Base-by-base conservation (phyloP, 2,113 vertebrate genomes). In the Odontesthes bonariensis region DNA sequence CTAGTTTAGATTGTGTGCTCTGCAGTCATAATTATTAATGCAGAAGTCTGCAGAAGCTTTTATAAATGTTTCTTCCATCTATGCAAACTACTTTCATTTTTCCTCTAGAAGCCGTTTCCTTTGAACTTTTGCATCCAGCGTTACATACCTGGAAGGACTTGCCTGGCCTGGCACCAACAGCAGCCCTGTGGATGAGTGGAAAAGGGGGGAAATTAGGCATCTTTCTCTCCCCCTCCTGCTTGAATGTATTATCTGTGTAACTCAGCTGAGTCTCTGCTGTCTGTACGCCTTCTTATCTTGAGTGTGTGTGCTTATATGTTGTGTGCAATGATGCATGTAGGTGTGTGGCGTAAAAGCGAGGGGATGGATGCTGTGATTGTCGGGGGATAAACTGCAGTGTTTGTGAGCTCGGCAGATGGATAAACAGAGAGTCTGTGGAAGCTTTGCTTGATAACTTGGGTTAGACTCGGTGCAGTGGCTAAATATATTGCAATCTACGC, bases 401-500 rank as follows among this genome's bases (percentile, higher is more conserved):
- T 59, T 19, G 51, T 47, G 16, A 49, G 49, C 64, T 23, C 56
- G 49, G 62, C 61, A 58, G 57, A 81, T 62, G 53, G 69, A 73
- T 78, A 53, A 69, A 82, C 20, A 17, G 6, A 51, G 31, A 54
- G 56, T 75, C 64, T 7, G 23, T 9, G 40, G 68, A 19, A 56
- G 73, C 52, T 79, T 63, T 40, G 5, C 69, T 63, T 20, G 61
- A 76, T 74, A 49, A 76, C 74, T 22, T 32, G 38, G 32, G 14
- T 40, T 68, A 62, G 49, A 60, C 51, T 58, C 38, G 1, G 74
- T 73, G 80, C 80, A 75, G 68, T 61, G 65, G 65, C 62, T 67
- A 42, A 62, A 84, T 83, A 83, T 80, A 51, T 69, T 70, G 22
- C 57, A 31, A 54, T 83, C 55, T 44, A 13, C 13, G 79, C 78